Percentiles rank a stretch among this genome's conserved stretches.
Evolutionary conservation across 2,797 vertebrate species (phyloP).

Genomic region (Gobio occitaniae): DNA sequence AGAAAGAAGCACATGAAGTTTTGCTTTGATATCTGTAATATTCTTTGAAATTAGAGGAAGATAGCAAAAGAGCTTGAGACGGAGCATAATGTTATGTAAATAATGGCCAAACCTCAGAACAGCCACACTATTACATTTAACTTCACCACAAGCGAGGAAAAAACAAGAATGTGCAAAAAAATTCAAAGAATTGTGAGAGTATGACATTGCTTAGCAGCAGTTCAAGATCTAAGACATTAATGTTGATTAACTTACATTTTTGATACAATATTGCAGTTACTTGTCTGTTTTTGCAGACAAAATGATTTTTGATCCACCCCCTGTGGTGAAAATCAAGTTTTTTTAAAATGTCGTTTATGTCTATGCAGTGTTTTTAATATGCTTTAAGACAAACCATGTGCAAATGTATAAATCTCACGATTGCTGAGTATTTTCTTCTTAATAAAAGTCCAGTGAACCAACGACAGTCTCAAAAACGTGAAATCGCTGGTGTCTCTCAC

Average conservation of each 20-base stretch:
- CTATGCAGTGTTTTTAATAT: too few relatives aligned
- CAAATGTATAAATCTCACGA: too few relatives aligned
- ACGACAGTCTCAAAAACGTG: too few relatives aligned
- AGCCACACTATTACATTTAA: background rate
- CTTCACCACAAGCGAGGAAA: background rate
- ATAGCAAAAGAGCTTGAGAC: constrained; percentile 30
- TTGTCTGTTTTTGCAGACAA: background rate
- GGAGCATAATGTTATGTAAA: constrained; percentile 3
- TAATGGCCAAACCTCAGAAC: constrained; percentile 21
- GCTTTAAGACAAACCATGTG: too few relatives aligned
- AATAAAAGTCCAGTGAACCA: too few relatives aligned
- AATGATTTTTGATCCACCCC: too few relatives aligned
- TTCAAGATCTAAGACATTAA: background rate
- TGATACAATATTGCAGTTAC: background rate
- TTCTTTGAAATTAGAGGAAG: constrained; percentile 56
- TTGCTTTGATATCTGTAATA: constrained; percentile 57
- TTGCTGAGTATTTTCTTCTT: too few relatives aligned
- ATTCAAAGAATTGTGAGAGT: background rate
- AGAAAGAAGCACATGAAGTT: constrained; percentile 52
- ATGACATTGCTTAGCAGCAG: background rate
- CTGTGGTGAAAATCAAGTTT: too few relatives aligned
- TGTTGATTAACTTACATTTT: background rate
- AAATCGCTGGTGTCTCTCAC: too few relatives aligned
- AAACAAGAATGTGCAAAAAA: background rate
- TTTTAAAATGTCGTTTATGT: too few relatives aligned